A percentile compares a stretch with the other conserved stretches of the same genome.
phyloP scores from a whole-genome alignment of 30 jellyfish, hydroid and myxozoan genomes.

The Hydra vulgaris region DNA sequence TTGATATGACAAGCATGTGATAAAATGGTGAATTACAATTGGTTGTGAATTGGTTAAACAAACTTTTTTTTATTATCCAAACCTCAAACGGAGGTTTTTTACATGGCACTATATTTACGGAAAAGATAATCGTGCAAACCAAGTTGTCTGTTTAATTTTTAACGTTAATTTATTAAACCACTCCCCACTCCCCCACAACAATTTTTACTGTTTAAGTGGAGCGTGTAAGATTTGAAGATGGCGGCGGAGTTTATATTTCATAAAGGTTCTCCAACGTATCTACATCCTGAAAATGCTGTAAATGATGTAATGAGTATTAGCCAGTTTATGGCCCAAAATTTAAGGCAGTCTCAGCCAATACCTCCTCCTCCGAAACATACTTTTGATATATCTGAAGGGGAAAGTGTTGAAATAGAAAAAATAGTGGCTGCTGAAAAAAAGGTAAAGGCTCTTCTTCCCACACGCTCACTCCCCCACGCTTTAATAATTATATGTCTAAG shows the following conservation, averaged over 20 bases:
- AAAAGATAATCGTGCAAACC: neutral
- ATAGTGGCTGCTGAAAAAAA: conserved; percentile 44
- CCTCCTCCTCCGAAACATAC: conserved; percentile 40
- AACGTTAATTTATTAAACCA: neutral
- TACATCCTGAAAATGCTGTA: conserved; percentile 35
- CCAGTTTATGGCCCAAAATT: conserved; percentile 42
- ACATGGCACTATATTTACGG: neutral
- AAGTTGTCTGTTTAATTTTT: neutral
- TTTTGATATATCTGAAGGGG: conserved; percentile 38
- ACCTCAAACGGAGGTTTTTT: neutral
- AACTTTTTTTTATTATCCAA: neutral
- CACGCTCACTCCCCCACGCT: conserved; percentile 29
- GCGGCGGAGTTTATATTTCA: conserved; percentile 44
- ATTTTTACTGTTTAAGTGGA: neutral
- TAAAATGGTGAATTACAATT: neutral
- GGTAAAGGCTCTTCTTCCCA: conserved; percentile 29
- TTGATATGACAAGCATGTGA: neutral
- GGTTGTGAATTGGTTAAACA: neutral
- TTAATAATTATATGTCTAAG: neutral
- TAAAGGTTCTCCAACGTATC: conserved; percentile 44
- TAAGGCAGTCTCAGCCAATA: conserved; percentile 39
- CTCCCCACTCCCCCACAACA: conserved; percentile 60
- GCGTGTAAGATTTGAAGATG: conserved; percentile 9
- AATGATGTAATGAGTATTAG: conserved; percentile 31
- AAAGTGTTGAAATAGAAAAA: conserved; percentile 38